Evolutionary conservation across 1,140 invertebrate genomes (phyloP).

Genomic region (Mesaphorura yosii): DNA sequence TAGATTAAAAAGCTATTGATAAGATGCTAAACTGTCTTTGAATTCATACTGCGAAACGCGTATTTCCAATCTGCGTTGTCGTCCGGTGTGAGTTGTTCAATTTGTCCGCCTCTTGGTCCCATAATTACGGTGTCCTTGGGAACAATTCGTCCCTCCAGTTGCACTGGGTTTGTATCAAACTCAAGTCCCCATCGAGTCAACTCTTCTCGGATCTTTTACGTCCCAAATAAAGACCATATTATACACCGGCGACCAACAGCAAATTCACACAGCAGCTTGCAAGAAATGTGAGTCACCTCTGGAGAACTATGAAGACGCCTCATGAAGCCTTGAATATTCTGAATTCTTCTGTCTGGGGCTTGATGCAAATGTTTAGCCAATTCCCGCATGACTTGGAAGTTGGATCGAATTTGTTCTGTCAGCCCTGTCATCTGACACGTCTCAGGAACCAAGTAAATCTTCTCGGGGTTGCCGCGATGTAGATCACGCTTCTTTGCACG

Average conservation of each 20-base stretch:
- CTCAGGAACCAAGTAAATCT: constrained; percentile 19
- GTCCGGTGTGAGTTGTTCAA: background rate
- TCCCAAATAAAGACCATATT: too few relatives aligned
- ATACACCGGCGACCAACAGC: too few relatives aligned
- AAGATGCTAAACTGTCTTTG: background rate
- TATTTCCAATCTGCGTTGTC: constrained; percentile 6
- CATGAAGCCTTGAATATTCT: constrained; percentile 30
- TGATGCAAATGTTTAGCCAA: constrained; percentile 41
- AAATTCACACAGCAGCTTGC: too few relatives aligned
- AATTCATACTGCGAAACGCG: background rate
- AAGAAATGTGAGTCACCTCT: too few relatives aligned
- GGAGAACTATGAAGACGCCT: constrained; percentile 18
- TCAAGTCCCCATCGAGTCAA: constrained; percentile 3
- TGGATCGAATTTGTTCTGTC: constrained; percentile 31
- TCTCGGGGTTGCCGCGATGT: constrained; percentile 9
- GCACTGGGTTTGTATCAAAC: constrained; percentile 1
- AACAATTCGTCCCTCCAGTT: background rate
- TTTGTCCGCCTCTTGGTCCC: background rate
- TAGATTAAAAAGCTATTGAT: background rate
- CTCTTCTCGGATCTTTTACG: background rate
- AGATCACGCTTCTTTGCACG: constrained; percentile 18
- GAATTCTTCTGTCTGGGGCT: constrained; percentile 44
- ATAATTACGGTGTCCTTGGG: background rate
- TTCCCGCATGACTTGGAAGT: constrained; percentile 34
- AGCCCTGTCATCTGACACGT: constrained; percentile 24